A percentile compares a stretch with the other conserved stretches of the same genome.
phyloP scores from a whole-genome alignment of 1,140 invertebrate genomes.

The Drosophila navojoa region DNA sequence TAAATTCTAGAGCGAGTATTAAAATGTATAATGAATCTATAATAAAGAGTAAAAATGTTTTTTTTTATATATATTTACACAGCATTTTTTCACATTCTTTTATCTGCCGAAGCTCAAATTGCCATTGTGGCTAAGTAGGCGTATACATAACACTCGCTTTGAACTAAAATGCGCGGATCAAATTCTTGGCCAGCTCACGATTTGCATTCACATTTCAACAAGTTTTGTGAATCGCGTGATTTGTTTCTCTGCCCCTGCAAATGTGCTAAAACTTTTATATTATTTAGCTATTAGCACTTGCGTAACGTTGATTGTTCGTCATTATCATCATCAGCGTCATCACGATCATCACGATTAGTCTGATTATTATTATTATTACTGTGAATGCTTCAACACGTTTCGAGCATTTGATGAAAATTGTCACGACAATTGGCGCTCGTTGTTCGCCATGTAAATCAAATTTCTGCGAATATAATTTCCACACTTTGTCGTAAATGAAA shows the following conservation, averaged over 20 bases:
- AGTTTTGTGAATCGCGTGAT: slow-evolving; percentile 30
- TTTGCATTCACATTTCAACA: slow-evolving; percentile 34
- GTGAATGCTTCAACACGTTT: slow-evolving; percentile 70
- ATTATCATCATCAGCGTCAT: slow-evolving; percentile 19
- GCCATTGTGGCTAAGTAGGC: slow-evolving; percentile 11
- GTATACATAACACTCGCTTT: slow-evolving; percentile 34
- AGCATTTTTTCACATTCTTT: neutral
- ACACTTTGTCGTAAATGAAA: slow-evolving; percentile 39
- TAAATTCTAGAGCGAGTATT: too few relatives aligned
- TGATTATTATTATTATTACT: slow-evolving; percentile 26
- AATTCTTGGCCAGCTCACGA: slow-evolving; percentile 19
- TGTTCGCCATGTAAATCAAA: slow-evolving; percentile 64
- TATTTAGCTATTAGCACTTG: slow-evolving; percentile 68
- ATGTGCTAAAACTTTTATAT: slow-evolving; percentile 65
- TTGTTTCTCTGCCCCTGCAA: neutral
- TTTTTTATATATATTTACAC: neutral
- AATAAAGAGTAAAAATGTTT: neutral
- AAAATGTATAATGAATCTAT: too few relatives aligned
- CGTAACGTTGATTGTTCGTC: slow-evolving; percentile 21
- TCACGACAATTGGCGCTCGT: slow-evolving; percentile 65
- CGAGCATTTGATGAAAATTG: slow-evolving; percentile 41
- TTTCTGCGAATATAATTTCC: slow-evolving; percentile 50
- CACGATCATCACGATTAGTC: slow-evolving; percentile 29
- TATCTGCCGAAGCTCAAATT: neutral
- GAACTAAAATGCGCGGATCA: slow-evolving; percentile 13